A percentile compares a stretch with the other conserved stretches of the same genome.
Conservation (phyloP, 2,888 invertebrate genomes). For the Stenurella melanura region DNA sequence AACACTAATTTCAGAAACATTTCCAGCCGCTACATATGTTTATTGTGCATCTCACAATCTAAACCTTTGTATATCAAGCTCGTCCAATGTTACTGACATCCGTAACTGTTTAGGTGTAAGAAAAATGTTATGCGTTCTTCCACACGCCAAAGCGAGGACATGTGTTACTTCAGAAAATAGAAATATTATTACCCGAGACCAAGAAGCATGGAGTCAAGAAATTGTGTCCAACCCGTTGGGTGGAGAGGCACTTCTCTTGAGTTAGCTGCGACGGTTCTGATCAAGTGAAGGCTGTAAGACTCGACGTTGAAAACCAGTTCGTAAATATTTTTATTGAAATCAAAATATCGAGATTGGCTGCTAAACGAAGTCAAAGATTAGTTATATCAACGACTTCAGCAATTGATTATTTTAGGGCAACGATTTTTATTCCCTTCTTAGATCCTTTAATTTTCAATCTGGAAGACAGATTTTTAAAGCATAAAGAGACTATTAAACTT, state of each 20-base stretch:
- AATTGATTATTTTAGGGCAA: conserved; percentile 1
- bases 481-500: conserved; percentile 5
- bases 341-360: background rate
- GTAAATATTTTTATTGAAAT: background rate
- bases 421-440: conserved; percentile 16
- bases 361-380: conserved; percentile 18
- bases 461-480: conserved; percentile 9
- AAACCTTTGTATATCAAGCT: too few relatives aligned
- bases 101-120: too few relatives aligned
- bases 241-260: conserved; percentile 8
- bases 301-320: background rate
- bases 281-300: background rate
- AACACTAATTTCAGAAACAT: too few relatives aligned
- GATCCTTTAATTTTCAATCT: conserved; percentile 6
- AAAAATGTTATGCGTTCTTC: too few relatives aligned
- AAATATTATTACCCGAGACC: background rate
- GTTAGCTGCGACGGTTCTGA: background rate
- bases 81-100: too few relatives aligned
- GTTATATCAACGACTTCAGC: conserved; percentile 3
- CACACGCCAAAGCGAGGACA: too few relatives aligned
- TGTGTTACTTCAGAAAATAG: conserved; percentile 5
- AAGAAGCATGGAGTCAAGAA: conserved; percentile 1
- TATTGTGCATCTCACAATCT: too few relatives aligned
- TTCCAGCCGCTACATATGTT: too few relatives aligned
- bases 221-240: conserved; percentile 14